These are phyloP conservation scores for Eupithecia vulgata DNA, from an alignment of 2,888 invertebrate genomes.

Conservation along the genomic window DNA sequence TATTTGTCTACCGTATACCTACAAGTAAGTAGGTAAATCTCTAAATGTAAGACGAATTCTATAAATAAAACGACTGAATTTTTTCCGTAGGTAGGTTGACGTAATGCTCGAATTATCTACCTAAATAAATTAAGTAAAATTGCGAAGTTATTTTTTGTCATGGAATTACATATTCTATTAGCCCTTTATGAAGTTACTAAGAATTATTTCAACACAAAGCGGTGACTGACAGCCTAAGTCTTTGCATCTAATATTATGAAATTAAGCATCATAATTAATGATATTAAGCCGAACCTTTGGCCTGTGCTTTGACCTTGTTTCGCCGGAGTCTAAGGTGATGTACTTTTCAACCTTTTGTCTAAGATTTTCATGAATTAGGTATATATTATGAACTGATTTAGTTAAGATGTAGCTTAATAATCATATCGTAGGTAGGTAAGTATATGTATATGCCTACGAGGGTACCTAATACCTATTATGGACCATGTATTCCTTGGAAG, in stretches of 20 bases:
- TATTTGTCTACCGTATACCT: too few relatives aligned
- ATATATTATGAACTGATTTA: neutral
- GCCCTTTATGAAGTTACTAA: slow-evolving; percentile 11
- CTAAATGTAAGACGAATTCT: too few relatives aligned
- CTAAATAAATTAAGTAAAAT: neutral
- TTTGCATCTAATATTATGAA: slow-evolving; percentile 29
- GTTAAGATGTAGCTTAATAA: slow-evolving; percentile 4
- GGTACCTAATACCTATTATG: too few relatives aligned
- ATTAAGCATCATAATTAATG: slow-evolving; percentile 34
- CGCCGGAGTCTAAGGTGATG: slow-evolving; percentile 23
- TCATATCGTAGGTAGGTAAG: neutral
- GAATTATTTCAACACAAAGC: slow-evolving; percentile 26
- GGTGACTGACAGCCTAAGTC: slow-evolving; percentile 23
- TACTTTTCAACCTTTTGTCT: slow-evolving; percentile 25
- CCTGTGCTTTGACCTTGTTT: slow-evolving; percentile 27
- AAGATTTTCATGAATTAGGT: slow-evolving; percentile 12
- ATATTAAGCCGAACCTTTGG: slow-evolving; percentile 23
- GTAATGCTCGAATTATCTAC: too few relatives aligned
- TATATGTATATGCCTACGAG: too few relatives aligned
- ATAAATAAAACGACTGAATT: too few relatives aligned
- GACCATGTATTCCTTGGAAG: too few relatives aligned
- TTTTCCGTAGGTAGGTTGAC: too few relatives aligned
- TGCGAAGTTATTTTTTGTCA: neutral
- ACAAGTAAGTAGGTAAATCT: too few relatives aligned
- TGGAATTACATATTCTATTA: slow-evolving; percentile 7